phyloP scores from a whole-genome alignment of 2,797 vertebrate genomes.

The Mormyrus hasselquistii region DNA sequence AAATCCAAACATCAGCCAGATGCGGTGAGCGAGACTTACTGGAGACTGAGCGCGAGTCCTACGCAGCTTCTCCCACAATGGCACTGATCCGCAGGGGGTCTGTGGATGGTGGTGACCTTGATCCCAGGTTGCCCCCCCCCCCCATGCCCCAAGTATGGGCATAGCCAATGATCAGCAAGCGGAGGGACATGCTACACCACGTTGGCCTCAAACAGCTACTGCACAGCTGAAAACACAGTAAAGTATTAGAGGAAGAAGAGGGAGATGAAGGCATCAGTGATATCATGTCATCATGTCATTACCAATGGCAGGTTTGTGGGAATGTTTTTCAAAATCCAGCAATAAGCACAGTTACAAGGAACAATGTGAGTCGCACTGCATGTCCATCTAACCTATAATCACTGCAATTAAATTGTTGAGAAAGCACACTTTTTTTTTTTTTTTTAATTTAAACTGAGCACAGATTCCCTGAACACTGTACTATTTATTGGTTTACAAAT shows the following conservation, averaged over 20 bases:
- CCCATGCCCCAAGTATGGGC: not conserved
- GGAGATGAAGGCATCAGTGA: not conserved
- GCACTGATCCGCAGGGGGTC: not conserved
- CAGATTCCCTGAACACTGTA: not conserved
- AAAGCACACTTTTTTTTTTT: not conserved
- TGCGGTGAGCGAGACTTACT: not conserved
- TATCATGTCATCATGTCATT: not conserved
- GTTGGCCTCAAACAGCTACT: not conserved
- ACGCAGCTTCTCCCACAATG: not conserved
- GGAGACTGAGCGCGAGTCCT: not conserved
- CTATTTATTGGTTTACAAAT: not conserved
- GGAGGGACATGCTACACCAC: not conserved
- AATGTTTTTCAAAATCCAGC: not conserved
- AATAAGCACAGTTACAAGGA: not conserved
- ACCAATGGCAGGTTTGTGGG: not conserved
- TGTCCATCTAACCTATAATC: not conserved
- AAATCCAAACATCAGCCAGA: constrained; percentile 22
- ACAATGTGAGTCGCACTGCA: not conserved
- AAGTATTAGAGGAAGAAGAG: not conserved
- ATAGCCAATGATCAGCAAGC: not conserved
- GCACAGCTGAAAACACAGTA: not conserved
- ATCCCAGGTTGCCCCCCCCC: not conserved
- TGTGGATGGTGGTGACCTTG: not conserved
- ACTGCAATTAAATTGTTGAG: not conserved
- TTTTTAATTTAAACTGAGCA: not conserved